Percentiles rank a stretch among this genome's conserved stretches.
Conservation (phyloP, 2,888 invertebrate species). For the Chironomus riparius region DNA sequence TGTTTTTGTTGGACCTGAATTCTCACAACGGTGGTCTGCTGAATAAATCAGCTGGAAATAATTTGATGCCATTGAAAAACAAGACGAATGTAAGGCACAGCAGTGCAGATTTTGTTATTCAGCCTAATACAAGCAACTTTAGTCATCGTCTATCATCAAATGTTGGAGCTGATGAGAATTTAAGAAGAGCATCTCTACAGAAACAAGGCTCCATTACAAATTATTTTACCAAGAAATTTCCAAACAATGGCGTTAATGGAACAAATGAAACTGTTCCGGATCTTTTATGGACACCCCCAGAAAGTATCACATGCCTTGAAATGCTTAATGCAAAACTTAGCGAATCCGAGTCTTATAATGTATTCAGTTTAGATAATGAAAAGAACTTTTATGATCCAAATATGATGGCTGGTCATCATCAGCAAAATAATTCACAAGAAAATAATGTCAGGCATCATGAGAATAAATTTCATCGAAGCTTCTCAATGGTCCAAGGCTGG, state of each 20-base stretch:
- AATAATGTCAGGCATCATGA: conserved; percentile 42
- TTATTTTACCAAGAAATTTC: not conserved
- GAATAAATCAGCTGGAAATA: conserved; percentile 10
- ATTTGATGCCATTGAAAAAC: conserved; percentile 19
- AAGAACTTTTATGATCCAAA: conserved; percentile 47
- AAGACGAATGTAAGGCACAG: not conserved
- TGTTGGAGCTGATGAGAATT: not conserved
- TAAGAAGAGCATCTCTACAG: not conserved
- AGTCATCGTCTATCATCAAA: not conserved
- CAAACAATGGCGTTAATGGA: not conserved
- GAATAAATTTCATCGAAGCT: conserved; percentile 70
- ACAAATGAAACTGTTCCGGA: conserved; percentile 31
- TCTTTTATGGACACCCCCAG: conserved; percentile 40
- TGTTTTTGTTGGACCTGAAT: conserved; percentile 76
- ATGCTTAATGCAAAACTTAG: conserved; percentile 32
- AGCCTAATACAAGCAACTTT: conserved; percentile 20
- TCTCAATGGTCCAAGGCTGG: conserved; percentile 70
- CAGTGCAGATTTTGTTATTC: conserved; percentile 7
- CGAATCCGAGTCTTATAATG: conserved; percentile 27
- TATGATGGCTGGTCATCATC: not conserved
- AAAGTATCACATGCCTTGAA: conserved; percentile 41
- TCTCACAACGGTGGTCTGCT: conserved; percentile 24
- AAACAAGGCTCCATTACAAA: conserved; percentile 18
- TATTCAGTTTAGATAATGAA: conserved; percentile 43
- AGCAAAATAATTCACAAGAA: conserved; percentile 38